A percentile compares a stretch with the other conserved stretches of the same genome.
phyloP scores from a whole-genome alignment of 2,797 vertebrate species.

The Masticophis lateralis region DNA sequence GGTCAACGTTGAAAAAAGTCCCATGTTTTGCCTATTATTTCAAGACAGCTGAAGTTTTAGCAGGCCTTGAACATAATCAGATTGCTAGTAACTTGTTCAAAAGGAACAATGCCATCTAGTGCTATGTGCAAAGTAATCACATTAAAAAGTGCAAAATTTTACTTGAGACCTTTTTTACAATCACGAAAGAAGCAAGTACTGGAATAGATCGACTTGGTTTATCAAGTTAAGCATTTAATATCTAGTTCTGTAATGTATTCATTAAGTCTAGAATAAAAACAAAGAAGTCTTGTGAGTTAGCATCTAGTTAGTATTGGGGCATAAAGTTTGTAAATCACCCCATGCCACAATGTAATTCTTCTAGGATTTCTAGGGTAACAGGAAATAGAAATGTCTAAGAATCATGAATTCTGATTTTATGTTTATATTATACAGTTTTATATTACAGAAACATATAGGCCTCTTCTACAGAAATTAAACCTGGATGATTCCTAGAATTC shows the following conservation, averaged over 20 bases:
- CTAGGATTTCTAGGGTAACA: neutral
- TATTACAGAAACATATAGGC: neutral
- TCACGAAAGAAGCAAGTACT: neutral
- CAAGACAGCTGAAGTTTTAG: neutral
- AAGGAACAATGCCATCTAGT: slow-evolving; percentile 65
- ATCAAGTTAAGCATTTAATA: neutral
- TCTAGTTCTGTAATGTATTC: neutral
- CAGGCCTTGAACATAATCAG: neutral
- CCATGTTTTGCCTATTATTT: neutral
- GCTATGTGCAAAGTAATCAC: slow-evolving; percentile 9
- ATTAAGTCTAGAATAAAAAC: neutral
- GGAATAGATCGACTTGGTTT: neutral
- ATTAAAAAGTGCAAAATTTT: neutral
- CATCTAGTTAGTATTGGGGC: neutral
- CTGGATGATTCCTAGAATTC: neutral
- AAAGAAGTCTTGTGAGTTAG: neutral
- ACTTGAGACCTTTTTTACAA: neutral
- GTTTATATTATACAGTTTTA: neutral
- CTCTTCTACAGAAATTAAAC: neutral
- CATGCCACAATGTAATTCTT: neutral
- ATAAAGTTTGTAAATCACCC: neutral
- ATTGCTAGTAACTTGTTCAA: slow-evolving; percentile 15
- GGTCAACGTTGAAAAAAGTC: neutral
- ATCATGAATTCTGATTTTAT: neutral
- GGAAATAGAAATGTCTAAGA: neutral